A percentile compares a stretch with the other conserved stretches of the same genome.
Evolutionary conservation across 2,113 vertebrate genomes (phyloP).

Genomic region (Pelodiscus sinensis): DNA sequence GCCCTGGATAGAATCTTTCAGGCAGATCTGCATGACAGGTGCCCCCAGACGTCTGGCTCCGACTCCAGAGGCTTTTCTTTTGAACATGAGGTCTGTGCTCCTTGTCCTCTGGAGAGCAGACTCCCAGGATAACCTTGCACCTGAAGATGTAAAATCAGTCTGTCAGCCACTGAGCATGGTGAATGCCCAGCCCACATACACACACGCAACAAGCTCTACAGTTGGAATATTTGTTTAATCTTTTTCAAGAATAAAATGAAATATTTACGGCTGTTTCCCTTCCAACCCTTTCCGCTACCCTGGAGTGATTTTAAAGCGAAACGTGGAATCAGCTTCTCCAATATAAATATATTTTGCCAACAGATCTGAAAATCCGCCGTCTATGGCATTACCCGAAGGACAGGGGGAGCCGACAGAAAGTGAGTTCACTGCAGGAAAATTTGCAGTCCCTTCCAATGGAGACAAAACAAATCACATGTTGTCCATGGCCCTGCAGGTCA

Average conservation of each 20-base stretch:
- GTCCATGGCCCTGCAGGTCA: conserved; percentile 55
- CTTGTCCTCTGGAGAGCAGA: background rate
- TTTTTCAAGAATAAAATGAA: background rate
- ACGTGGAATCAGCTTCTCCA: background rate
- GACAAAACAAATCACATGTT: conserved; percentile 38
- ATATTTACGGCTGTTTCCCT: background rate
- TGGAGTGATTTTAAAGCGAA: background rate
- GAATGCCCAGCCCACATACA: background rate
- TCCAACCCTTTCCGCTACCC: background rate
- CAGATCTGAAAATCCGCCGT: background rate
- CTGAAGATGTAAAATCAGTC: background rate
- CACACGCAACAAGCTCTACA: background rate
- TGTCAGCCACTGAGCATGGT: background rate
- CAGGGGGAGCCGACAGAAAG: background rate
- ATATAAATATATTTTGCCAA: background rate
- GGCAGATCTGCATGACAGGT: background rate
- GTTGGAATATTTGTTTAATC: background rate
- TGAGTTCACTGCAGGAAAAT: conserved; percentile 31
- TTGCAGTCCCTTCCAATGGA: conserved; percentile 7
- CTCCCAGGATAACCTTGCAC: background rate
- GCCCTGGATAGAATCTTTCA: background rate
- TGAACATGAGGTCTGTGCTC: background rate
- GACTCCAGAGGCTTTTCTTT: background rate
- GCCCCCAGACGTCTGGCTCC: background rate
- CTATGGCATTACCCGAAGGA: background rate